Base-by-base conservation (phyloP, 2,797 vertebrate species). In the Spatula versicolor region DNA sequence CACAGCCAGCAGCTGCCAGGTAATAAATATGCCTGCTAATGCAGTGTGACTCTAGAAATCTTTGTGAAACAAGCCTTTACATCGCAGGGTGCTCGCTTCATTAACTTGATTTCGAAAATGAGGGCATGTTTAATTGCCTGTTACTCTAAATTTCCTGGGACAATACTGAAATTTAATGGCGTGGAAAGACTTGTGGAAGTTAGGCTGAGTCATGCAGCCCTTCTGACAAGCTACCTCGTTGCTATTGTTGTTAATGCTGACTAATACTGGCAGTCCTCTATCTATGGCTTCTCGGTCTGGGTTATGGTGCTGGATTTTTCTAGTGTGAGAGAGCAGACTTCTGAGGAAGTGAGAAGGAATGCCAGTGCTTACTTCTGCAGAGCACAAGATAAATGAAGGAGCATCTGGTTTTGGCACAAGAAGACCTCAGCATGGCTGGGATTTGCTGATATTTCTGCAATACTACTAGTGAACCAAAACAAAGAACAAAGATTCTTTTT, bases 121-220 rank as follows among this genome's bases (percentile, higher is more conserved):
- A 88, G 59, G 37, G 30, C 37, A 71, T 88, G 80, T 92, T 94
- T 86, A 90, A 92, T 93, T 86, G 81, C 50, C 86, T 73, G 83
- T 64, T 90, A 43, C 50, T 83, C 52, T 80, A 2, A 62, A 35
- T 67, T 45, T 85, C 71, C 68, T 87, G 72, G 75, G 86, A 85
- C 86, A 85, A 80, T 82, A 18, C 54, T 56, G 87, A 26, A 33
- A 59, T 56, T 5, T 76, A 86, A 67, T 59, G 83, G 67, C 35
- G 83, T 6, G 2, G 91, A 88, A 92, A 68, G 91, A 83, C 71
- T 63, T 23, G 83, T 25, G 79, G 68, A 78, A 91, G 87, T 74
- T 33, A 45, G 64, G 67, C 64, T 90, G 91, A 94, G 90, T 96
- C 94, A 95, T 41, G 0, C 62, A 0, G 5, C 41, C 3, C 63